Conservation (phyloP, 1,140 invertebrate species). For the Phortica variegata region DNA sequence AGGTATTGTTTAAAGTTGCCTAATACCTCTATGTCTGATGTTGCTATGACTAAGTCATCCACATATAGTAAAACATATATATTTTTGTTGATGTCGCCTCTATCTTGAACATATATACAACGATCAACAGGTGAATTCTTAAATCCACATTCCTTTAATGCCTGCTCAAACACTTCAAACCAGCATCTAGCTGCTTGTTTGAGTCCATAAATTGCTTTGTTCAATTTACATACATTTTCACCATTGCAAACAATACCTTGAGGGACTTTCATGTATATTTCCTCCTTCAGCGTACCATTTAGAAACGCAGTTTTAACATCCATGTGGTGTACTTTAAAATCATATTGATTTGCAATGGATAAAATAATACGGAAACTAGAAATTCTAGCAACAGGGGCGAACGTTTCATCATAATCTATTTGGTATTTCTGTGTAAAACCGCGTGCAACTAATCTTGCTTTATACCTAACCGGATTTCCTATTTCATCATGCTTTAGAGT, state of each 20-base stretch:
- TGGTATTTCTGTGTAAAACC: constrained; percentile 52
- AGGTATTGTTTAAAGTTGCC: constrained; percentile 27
- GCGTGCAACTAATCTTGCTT: constrained; percentile 57
- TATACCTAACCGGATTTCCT: constrained; percentile 32
- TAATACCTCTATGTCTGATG: constrained; percentile 17
- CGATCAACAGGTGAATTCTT: constrained; percentile 31
- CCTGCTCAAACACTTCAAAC: constrained; percentile 35
- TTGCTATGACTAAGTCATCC: constrained; percentile 30
- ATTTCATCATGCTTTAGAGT: constrained; percentile 9
- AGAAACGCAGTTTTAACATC: constrained; percentile 56
- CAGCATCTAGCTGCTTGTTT: constrained; percentile 53
- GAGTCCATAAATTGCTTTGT: constrained; percentile 56
- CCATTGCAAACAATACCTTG: constrained; percentile 31
- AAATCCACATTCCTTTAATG: constrained; percentile 34
- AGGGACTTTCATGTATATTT: constrained; percentile 52
- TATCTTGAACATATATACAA: constrained; percentile 36
- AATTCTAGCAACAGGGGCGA: constrained; percentile 15
- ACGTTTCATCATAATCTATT: constrained; percentile 49
- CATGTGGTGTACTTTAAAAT: constrained; percentile 42
- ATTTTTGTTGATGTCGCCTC: constrained; percentile 18
- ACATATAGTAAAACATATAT: constrained; percentile 37
- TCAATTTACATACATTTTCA: constrained; percentile 41
- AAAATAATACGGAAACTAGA: constrained; percentile 14
- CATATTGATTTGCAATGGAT: constrained; percentile 22
- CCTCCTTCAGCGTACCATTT: constrained; percentile 52